Evolutionary conservation across 2,888 invertebrate species (phyloP).

Genomic region (Elmis aenea): DNA sequence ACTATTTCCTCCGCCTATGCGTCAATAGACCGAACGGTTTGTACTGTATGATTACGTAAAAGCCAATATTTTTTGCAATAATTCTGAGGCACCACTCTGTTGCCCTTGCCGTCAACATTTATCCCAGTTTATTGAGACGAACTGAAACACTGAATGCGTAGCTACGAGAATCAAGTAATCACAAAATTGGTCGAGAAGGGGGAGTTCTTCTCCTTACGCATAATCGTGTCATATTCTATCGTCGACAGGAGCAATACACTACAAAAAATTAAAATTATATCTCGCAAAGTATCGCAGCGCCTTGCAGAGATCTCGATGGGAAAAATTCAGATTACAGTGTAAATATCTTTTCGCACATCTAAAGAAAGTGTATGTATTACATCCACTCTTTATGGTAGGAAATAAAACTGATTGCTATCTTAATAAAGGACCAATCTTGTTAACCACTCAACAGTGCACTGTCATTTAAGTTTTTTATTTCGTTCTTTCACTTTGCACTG

Average conservation of each 20-base stretch:
- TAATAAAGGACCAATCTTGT: conserved; percentile 49
- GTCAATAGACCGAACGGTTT: too few species aligned
- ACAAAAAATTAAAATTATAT: conserved; percentile 22
- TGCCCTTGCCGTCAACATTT: conserved; percentile 21
- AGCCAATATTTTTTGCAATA: too few species aligned
- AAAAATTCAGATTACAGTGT: conserved; percentile 9
- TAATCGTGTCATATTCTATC: conserved; percentile 44
- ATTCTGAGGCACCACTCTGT: too few species aligned
- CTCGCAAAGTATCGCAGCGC: too few species aligned
- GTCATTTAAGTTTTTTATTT: conserved; percentile 37
- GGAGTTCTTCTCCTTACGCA: conserved; percentile 37
- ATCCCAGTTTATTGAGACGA: conserved; percentile 37
- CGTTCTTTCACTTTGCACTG: conserved; percentile 23
- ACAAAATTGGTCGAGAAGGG: conserved; percentile 41
- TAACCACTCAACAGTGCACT: conserved; percentile 41
- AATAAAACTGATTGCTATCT: conserved; percentile 49
- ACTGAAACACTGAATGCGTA: conserved; percentile 34
- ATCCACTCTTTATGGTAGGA: conserved; percentile 44
- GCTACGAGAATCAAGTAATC: conserved; percentile 43
- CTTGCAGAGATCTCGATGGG: not conserved
- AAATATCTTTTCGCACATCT: conserved; percentile 32
- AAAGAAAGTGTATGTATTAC: conserved; percentile 44
- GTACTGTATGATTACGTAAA: too few species aligned
- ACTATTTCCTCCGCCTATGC: too few species aligned
- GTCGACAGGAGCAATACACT: conserved; percentile 24